Conservation (phyloP, 1,140 invertebrate genomes). For the Camponotus pennsylvanicus region DNA sequence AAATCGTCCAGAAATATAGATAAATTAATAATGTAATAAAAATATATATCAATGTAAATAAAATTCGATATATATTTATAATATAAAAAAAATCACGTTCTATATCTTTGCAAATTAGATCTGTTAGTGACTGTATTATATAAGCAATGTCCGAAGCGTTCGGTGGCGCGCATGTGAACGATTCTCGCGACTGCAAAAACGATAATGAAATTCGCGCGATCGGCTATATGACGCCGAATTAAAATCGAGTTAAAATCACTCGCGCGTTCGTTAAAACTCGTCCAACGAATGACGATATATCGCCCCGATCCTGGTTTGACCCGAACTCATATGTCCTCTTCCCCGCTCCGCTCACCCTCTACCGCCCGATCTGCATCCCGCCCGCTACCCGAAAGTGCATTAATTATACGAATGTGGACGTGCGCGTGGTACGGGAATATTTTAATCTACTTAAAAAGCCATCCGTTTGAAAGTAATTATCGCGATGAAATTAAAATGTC, state of each 20-base stretch:
- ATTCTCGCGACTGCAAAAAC: constrained; percentile 30
- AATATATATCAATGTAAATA: background rate
- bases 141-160: background rate
- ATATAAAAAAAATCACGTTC: background rate
- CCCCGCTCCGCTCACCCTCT: constrained; percentile 25
- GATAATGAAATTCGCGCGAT: constrained; percentile 59
- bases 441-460: constrained; percentile 86
- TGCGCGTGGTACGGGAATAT: constrained; percentile 80
- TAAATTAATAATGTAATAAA: background rate
- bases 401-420: constrained; percentile 83
- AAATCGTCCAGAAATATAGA: background rate
- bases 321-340: constrained; percentile 4
- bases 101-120: background rate
- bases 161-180: background rate
- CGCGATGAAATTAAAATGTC: constrained; percentile 85
- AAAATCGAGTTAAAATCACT: constrained; percentile 71
- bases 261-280: constrained; percentile 58
- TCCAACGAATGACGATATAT: constrained; percentile 49
- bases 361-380: constrained; percentile 7
- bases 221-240: constrained; percentile 42
- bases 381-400: constrained; percentile 78
- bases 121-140: background rate
- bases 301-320: constrained; percentile 48
- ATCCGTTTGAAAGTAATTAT: constrained; percentile 85
- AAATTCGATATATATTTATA: background rate